Evolutionary conservation across 2,113 vertebrate genomes (phyloP).

Genomic region (Laterallus jamaicensis): DNA sequence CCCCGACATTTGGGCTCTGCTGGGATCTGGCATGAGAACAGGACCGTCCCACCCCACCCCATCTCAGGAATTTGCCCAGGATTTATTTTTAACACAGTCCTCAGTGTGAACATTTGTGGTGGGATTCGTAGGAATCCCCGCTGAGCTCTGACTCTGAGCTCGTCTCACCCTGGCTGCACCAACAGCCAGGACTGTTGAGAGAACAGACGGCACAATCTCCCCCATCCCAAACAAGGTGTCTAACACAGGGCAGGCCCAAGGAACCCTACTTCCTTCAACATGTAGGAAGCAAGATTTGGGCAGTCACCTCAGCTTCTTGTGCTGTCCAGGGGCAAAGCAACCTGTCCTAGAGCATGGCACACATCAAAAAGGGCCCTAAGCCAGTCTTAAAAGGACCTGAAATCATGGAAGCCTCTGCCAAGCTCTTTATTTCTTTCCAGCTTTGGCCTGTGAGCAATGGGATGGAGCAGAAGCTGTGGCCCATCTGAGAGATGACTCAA

Average conservation of each 20-base stretch:
- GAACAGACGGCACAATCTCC: accelerated
- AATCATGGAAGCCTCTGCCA: not conserved
- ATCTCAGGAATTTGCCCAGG: not conserved
- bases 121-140: not conserved
- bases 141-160: not conserved
- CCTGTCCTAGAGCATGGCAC: not conserved
- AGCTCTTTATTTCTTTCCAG: not conserved
- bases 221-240: not conserved
- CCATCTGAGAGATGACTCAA: not conserved
- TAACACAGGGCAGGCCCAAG: not conserved
- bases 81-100: conserved; percentile 30
- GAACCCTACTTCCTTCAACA: not conserved
- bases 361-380: not conserved
- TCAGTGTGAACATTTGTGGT: not conserved
- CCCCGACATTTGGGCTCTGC: not conserved
- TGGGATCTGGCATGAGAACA: not conserved
- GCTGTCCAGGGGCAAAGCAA: not conserved
- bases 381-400: not conserved
- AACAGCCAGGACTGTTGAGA: not conserved
- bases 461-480: not conserved
- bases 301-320: not conserved
- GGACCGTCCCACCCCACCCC: not conserved
- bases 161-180: not conserved
- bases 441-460: not conserved
- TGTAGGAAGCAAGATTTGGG: not conserved